Evolutionary conservation across 2,888 invertebrate species (phyloP).

Genomic region (Lacanobia oleracea): DNA sequence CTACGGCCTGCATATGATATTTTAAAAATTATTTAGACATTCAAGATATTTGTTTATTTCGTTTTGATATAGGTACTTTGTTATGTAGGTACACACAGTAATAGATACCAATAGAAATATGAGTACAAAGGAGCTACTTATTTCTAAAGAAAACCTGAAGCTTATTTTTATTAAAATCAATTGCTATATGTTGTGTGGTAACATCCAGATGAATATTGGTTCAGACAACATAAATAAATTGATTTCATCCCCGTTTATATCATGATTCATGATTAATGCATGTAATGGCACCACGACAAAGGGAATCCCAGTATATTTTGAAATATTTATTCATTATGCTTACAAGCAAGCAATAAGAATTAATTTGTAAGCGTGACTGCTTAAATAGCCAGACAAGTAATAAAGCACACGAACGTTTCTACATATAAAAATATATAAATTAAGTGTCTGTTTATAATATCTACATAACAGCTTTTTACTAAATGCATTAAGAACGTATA

Average conservation of each 20-base stretch:
- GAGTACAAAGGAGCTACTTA: too few species aligned
- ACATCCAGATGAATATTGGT: not conserved
- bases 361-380: slow-evolving; percentile 1
- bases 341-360: slow-evolving; percentile 5
- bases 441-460: too few species aligned
- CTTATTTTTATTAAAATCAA: not conserved
- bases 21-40: too few species aligned
- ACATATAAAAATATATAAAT: too few species aligned
- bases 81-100: too few species aligned
- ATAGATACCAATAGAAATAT: too few species aligned
- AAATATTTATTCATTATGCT: slow-evolving; percentile 21
- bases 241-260: not conserved
- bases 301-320: slow-evolving; percentile 44
- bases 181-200: not conserved
- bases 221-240: slow-evolving; percentile 7
- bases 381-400: slow-evolving; percentile 16
- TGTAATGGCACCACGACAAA: slow-evolving; percentile 23
- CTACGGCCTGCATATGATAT: too few species aligned
- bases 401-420: slow-evolving; percentile 4
- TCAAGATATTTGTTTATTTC: not conserved
- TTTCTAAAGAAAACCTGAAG: not conserved
- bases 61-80: too few species aligned
- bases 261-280: slow-evolving; percentile 35
- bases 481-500: too few species aligned
- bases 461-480: too few species aligned